phyloP scores from a whole-genome alignment of 2,797 vertebrate species.

The Tragelaphus oryx region DNA sequence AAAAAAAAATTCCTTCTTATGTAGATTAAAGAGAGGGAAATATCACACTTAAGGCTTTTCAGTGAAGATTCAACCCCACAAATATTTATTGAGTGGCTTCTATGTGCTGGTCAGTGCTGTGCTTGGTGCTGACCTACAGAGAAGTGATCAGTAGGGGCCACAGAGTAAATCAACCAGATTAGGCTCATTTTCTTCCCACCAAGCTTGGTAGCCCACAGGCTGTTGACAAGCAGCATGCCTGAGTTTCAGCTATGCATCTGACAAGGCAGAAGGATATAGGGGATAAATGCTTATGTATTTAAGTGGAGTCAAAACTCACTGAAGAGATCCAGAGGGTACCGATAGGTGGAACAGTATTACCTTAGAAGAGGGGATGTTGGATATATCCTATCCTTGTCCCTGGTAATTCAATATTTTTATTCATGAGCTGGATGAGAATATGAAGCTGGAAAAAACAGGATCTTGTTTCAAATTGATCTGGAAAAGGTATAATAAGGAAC shows the following conservation, averaged over 20 bases:
- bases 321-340: not conserved
- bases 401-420: not conserved
- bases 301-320: not conserved
- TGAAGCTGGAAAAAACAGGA: conserved; percentile 26
- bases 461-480: not conserved
- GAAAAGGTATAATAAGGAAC: not conserved
- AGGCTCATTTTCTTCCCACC: not conserved
- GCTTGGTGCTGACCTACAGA: not conserved
- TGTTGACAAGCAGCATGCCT: not conserved
- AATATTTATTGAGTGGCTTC: not conserved
- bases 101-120: not conserved
- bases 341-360: not conserved
- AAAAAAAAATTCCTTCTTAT: not conserved
- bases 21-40: not conserved
- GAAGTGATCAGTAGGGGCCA: not conserved
- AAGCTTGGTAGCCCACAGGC: not conserved
- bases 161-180: not conserved
- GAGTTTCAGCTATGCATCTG: not conserved
- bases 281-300: not conserved
- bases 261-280: not conserved
- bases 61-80: not conserved
- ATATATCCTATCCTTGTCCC: not conserved
- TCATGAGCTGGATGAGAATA: conserved; percentile 23
- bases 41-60: not conserved
- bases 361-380: not conserved